Percentiles rank a stretch among this genome's conserved stretches.
phyloP scores from a whole-genome alignment of 2,113 vertebrate genomes.

The Apeltes quadracus region DNA sequence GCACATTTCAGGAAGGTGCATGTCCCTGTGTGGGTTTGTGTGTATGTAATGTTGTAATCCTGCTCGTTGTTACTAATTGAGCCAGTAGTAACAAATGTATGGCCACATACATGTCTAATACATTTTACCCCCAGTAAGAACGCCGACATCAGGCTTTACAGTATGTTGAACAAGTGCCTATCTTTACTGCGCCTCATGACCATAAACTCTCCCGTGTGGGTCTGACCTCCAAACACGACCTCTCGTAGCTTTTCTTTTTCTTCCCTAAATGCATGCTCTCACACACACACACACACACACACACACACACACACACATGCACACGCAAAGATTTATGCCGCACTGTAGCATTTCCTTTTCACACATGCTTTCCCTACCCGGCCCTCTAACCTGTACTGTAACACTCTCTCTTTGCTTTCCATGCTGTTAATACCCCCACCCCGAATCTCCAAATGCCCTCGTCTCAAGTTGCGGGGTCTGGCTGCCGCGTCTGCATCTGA shows the following conservation, averaged over 20 bases:
- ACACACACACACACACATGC: too few relatives aligned
- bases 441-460: conserved; percentile 69
- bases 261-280: conserved; percentile 36
- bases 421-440: conserved; percentile 65
- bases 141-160: conserved; percentile 48
- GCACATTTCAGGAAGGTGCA: conserved; percentile 52
- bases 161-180: conserved; percentile 62
- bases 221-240: conserved; percentile 48
- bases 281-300: too few relatives aligned
- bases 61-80: too few relatives aligned
- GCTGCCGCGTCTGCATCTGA: conserved; percentile 64
- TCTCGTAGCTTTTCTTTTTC: conserved; percentile 29
- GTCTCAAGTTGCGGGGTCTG: conserved; percentile 71
- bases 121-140: conserved; percentile 27
- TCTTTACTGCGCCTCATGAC: conserved; percentile 48
- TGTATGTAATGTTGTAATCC: too few relatives aligned
- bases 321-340: conserved; percentile 41
- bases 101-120: too few relatives aligned
- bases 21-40: conserved; percentile 47
- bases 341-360: conserved; percentile 65
- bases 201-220: conserved; percentile 58
- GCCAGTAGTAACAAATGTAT: too few relatives aligned
- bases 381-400: conserved; percentile 49
- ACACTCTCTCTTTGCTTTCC: conserved; percentile 55
- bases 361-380: conserved; percentile 57